These are phyloP conservation scores for Helogale parvula DNA, from an alignment of 2,113 vertebrate species.

Conservation along the genomic window DNA sequence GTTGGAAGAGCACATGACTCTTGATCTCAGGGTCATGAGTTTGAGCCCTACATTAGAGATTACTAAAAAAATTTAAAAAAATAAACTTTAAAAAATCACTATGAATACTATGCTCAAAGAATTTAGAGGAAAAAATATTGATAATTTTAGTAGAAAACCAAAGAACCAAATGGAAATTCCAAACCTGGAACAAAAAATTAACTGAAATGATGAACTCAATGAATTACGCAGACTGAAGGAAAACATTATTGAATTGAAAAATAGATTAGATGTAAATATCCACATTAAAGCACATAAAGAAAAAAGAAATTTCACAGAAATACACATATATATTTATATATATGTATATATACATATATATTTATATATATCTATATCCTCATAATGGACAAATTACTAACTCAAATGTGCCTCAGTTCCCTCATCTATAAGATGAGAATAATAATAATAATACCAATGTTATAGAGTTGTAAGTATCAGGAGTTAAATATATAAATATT, in stretches of 20 bases:
- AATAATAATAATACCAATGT: not conserved
- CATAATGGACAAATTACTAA: not conserved
- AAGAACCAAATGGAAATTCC: constrained; percentile 40
- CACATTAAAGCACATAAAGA: not conserved
- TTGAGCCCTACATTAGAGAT: not conserved
- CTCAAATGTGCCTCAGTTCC: not conserved
- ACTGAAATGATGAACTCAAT: constrained; percentile 26
- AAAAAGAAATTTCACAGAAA: not conserved
- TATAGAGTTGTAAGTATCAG: not conserved
- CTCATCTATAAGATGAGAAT: not conserved
- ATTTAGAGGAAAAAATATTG: not conserved
- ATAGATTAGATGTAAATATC: not conserved
- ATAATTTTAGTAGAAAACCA: not conserved
- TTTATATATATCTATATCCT: not conserved
- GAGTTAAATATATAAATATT: not conserved
- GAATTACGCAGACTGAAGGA: not conserved
- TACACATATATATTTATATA: not conserved
- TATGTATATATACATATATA: not conserved
- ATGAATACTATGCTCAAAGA: not conserved
- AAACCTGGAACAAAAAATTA: not conserved
- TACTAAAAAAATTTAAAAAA: not conserved
- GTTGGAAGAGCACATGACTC: not conserved
- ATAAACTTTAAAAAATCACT: not conserved
- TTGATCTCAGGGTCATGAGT: not conserved
- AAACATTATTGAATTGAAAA: not conserved